Evolutionary conservation across 2,888 invertebrate genomes (phyloP).

Genomic region (Bembecia ichneumoniformis): DNA sequence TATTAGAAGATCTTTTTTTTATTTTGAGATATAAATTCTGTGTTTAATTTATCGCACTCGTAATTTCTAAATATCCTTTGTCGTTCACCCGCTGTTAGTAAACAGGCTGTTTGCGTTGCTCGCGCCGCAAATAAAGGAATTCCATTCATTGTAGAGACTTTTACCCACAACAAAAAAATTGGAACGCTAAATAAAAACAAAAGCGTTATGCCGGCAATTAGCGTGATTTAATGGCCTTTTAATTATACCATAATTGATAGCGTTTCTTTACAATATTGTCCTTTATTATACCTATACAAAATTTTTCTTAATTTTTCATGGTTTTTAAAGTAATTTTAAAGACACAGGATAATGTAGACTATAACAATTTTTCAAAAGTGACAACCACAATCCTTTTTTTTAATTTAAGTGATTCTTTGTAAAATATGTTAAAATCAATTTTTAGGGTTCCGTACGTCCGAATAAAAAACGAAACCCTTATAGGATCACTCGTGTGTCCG

Average conservation of each 20-base stretch:
- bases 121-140: slow-evolving; percentile 58
- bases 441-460: no score
- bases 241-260: slow-evolving; percentile 64
- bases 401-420: no score
- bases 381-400: no score
- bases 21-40: slow-evolving; percentile 12
- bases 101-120: slow-evolving; percentile 51
- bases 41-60: slow-evolving; percentile 55
- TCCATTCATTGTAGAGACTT: slow-evolving; percentile 50
- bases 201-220: slow-evolving; percentile 55
- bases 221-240: slow-evolving; percentile 68
- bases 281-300: no score
- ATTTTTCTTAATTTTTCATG: no score
- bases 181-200: slow-evolving; percentile 61
- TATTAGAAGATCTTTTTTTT: no score
- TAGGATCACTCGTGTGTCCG: no score
- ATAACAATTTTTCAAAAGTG: no score
- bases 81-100: slow-evolving; percentile 52
- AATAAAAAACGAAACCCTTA: no score
- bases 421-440: no score
- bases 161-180: slow-evolving; percentile 40
- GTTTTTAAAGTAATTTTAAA: no score
- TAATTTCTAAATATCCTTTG: slow-evolving; percentile 65
- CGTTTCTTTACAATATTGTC: slow-evolving; percentile 30
- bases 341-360: no score